These are phyloP conservation scores for Pangasius larnaudii DNA, from an alignment of 2,797 vertebrate species.

Conservation along the genomic window DNA sequence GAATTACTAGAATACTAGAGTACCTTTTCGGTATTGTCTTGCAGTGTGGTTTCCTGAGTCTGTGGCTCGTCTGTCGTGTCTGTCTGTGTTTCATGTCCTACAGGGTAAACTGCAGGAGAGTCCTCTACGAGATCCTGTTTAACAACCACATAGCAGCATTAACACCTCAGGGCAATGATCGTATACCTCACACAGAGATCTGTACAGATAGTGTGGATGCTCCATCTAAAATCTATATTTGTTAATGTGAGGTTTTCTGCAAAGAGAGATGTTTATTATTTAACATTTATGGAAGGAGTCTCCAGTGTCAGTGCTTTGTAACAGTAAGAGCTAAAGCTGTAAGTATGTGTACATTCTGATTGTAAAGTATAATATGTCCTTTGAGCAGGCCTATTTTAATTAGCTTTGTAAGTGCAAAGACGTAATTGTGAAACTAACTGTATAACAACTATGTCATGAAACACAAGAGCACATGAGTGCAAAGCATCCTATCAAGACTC, in stretches of 20 bases:
- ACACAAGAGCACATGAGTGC: not conserved
- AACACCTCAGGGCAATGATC: not conserved
- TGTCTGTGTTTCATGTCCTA: not conserved
- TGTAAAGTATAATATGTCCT: not conserved
- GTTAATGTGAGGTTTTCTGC: not conserved
- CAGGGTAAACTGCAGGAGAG: not conserved
- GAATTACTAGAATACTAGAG: no score
- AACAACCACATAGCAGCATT: conserved; percentile 7
- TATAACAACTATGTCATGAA: not conserved
- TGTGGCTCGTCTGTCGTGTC: not conserved
- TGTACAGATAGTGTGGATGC: not conserved
- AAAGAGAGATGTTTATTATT: no score
- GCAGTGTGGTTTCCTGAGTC: conserved; percentile 24
- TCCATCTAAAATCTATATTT: not conserved
- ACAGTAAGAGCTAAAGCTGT: not conserved
- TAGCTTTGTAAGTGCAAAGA: no score
- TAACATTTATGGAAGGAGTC: not conserved
- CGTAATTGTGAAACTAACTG: not conserved
- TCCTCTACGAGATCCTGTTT: not conserved
- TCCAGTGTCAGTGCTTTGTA: not conserved
- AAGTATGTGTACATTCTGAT: not conserved
- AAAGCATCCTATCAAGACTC: not conserved
- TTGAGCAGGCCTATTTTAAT: no score
- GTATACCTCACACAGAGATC: not conserved
- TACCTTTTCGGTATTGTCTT: conserved; percentile 8